These are phyloP conservation scores for Phalacrocorax brasilianus DNA, from an alignment of 2,113 vertebrate genomes.

Conservation along the genomic window DNA sequence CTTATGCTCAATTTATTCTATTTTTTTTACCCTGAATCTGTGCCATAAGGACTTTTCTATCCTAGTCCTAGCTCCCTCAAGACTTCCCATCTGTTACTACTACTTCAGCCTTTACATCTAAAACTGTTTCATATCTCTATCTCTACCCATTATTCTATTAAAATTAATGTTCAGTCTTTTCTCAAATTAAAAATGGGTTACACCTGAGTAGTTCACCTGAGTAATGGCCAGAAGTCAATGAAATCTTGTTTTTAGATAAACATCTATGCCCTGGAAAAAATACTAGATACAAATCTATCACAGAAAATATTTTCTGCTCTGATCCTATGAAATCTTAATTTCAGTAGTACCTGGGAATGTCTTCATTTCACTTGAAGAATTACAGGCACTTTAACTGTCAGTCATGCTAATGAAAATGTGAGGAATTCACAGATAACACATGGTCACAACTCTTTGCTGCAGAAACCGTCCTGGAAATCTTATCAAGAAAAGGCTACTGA, in stretches of 20 bases:
- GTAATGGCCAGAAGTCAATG: not conserved
- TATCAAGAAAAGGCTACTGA: not conserved
- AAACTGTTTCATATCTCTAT: not conserved
- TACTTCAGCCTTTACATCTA: not conserved
- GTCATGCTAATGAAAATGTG: not conserved
- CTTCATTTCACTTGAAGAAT: not conserved
- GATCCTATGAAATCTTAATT: not conserved
- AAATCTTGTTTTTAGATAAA: not conserved
- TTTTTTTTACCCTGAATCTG: not conserved
- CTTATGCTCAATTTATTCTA: conserved; percentile 16
- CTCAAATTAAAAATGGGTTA: not conserved
- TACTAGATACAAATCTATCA: not conserved
- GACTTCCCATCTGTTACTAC: conserved; percentile 27
- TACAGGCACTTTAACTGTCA: not conserved
- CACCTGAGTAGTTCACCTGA: not conserved
- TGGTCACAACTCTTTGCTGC: not conserved
- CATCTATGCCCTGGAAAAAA: not conserved
- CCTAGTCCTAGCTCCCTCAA: conserved; percentile 15
- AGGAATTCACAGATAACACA: not conserved
- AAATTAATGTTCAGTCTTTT: not conserved
- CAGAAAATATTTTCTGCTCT: not conserved
- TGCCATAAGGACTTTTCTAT: conserved; percentile 20
- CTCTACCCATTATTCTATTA: not conserved
- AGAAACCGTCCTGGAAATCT: not conserved
- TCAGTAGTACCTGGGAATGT: not conserved